These are phyloP conservation scores for Triplophysa dalaica DNA, from an alignment of 2,113 vertebrate species.

Conservation along the genomic window DNA sequence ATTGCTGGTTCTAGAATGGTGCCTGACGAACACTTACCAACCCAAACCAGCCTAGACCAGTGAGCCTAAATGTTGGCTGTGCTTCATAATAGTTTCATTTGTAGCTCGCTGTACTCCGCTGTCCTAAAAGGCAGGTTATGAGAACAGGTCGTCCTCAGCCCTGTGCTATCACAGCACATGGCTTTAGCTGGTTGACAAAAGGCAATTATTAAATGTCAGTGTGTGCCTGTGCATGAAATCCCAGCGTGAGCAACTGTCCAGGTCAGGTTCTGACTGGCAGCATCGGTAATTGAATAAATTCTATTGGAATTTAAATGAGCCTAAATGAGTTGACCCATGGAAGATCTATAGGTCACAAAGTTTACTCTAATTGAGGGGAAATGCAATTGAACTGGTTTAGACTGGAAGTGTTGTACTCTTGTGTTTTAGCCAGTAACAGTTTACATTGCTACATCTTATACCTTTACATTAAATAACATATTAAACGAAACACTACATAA, in stretches of 20 bases:
- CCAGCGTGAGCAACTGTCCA: constrained; percentile 2
- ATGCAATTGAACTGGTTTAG: neutral
- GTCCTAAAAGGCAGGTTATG: constrained; percentile 29
- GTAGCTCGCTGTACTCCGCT: neutral
- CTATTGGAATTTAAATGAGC: constrained; percentile 39
- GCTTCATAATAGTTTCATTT: neutral
- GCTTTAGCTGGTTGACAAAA: constrained; percentile 5
- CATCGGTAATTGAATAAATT: constrained; percentile 41
- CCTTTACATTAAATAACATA: too few species aligned
- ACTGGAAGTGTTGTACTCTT: neutral
- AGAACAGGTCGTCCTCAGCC: constrained; percentile 1
- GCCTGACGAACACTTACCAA: too few species aligned
- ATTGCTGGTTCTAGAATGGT: too few species aligned
- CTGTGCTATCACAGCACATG: constrained; percentile 1
- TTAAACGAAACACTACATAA: too few species aligned
- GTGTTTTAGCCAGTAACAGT: neutral
- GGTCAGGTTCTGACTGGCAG: constrained; percentile 35
- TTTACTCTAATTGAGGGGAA: constrained; percentile 31
- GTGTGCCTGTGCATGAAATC: constrained; percentile 25
- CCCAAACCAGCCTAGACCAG: too few species aligned
- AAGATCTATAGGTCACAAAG: constrained; percentile 8
- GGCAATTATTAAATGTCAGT: constrained; percentile 41
- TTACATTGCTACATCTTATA: too few species aligned
- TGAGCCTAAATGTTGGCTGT: neutral
- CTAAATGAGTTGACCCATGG: constrained; percentile 39